Conservation (phyloP, 2,888 invertebrate species). For the Lampropteryx suffumata region DNA sequence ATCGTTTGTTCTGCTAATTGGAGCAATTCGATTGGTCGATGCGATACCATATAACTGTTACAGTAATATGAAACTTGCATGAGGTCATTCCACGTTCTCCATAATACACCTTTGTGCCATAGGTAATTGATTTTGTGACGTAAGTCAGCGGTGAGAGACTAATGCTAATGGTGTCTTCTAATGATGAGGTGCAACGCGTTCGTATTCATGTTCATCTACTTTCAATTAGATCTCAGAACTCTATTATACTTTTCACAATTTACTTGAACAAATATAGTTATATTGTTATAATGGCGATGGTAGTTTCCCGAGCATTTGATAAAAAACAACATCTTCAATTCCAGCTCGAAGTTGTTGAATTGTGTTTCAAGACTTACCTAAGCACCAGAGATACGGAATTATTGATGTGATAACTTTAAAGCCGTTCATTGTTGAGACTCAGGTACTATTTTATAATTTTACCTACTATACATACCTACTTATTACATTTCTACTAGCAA, state of each 20-base stretch:
- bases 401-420: constrained; percentile 9
- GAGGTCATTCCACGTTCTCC: constrained; percentile 10
- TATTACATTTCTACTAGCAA: too few relatives aligned
- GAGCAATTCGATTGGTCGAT: constrained; percentile 21
- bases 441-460: neutral
- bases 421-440: constrained; percentile 1
- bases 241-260: too few relatives aligned
- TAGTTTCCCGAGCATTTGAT: constrained; percentile 43
- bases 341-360: constrained; percentile 23
- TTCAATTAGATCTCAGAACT: too few relatives aligned
- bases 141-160: constrained; percentile 5
- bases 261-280: too few relatives aligned
- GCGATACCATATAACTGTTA: constrained; percentile 13
- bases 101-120: constrained; percentile 7
- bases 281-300: constrained; percentile 45
- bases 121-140: constrained; percentile 7
- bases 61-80: constrained; percentile 17
- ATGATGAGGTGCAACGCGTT: constrained; percentile 3
- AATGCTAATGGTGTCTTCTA: constrained; percentile 16
- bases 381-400: constrained; percentile 13
- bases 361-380: constrained; percentile 18
- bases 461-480: neutral
- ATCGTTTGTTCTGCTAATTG: constrained; percentile 27
- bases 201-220: too few relatives aligned
- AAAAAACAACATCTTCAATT: constrained; percentile 38